Evolutionary conservation across 2,888 invertebrate species (phyloP).

Genomic region (Drosophila mayaguana): DNA sequence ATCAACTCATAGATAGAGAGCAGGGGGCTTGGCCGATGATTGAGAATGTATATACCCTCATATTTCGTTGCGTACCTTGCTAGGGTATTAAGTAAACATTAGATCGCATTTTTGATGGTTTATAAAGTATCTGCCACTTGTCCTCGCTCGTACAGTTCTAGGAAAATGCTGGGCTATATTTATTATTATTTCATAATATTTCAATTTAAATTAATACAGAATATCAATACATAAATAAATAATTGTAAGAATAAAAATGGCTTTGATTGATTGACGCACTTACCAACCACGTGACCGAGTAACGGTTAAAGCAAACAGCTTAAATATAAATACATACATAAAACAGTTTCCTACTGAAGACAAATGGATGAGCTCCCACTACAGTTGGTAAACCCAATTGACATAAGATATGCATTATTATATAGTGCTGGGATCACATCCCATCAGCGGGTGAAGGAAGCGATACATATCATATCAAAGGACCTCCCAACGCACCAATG

Average conservation of each 20-base stretch:
- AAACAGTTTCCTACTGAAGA: no score
- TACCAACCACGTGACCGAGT: background rate
- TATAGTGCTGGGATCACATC: no score
- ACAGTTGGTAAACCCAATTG: no score
- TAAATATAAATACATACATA: background rate
- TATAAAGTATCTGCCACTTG: background rate
- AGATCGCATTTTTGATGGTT: background rate
- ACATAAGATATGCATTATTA: no score
- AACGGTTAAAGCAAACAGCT: background rate
- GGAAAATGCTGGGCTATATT: background rate
- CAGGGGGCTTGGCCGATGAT: background rate
- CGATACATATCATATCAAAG: no score
- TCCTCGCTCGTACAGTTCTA: background rate
- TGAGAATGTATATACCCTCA: background rate
- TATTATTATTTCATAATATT: background rate
- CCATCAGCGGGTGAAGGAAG: no score
- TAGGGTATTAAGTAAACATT: background rate
- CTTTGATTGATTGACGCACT: background rate
- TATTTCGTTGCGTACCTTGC: no score
- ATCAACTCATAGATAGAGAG: background rate
- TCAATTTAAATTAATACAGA: background rate
- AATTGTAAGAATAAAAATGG: background rate
- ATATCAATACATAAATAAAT: slow-evolving; percentile 1
- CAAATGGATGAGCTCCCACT: no score
- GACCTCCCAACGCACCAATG: no score